Conservation (phyloP, 2,888 invertebrate species). For the Sacculina carcini region DNA sequence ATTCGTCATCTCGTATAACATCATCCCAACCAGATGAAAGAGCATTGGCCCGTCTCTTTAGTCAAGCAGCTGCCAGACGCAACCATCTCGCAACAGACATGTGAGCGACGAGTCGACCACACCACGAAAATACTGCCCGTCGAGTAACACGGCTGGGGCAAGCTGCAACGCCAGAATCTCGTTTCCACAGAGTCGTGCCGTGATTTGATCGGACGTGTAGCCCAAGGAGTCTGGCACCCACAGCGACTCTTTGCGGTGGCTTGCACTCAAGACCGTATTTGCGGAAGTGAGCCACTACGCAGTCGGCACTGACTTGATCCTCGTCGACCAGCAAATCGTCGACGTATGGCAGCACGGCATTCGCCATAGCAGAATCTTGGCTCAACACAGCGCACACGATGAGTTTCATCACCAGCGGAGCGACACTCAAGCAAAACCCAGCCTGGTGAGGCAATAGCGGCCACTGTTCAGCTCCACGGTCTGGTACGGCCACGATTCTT, state of each 20-base stretch:
- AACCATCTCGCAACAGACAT: background rate
- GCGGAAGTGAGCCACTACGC: background rate
- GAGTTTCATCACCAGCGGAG: background rate
- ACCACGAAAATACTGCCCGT: background rate
- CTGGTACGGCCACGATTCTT: slow-evolving; percentile 1
- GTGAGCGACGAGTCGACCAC: background rate
- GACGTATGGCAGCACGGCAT: background rate
- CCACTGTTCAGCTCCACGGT: background rate
- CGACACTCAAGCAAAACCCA: background rate
- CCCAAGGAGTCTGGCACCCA: background rate
- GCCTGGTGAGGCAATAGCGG: background rate
- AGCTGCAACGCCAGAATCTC: background rate
- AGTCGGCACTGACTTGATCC: background rate
- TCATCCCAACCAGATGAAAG: background rate
- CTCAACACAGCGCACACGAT: background rate
- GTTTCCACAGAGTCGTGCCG: background rate
- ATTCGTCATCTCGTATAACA: background rate
- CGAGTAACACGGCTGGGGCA: background rate
- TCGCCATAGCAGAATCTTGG: background rate
- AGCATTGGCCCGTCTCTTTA: background rate
- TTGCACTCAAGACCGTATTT: background rate
- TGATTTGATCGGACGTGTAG: background rate
- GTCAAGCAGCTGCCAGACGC: background rate
- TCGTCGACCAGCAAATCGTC: background rate
- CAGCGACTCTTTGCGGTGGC: background rate